Conservation (phyloP, 2,797 vertebrate species). For the Notoglanidium macrostoma region DNA sequence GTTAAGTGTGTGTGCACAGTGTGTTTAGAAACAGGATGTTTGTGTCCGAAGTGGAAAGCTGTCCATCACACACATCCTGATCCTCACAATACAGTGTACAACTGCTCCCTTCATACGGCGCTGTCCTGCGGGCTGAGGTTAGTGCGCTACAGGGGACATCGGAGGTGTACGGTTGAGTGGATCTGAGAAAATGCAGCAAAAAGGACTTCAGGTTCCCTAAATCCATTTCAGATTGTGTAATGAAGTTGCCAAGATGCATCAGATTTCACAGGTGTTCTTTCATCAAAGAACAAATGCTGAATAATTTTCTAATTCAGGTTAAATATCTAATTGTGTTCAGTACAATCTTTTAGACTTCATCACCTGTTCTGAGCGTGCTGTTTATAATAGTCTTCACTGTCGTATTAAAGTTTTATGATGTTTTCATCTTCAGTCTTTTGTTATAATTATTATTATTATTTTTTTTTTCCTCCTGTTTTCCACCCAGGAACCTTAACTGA, state of each 20-base stretch:
- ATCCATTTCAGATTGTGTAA: background rate
- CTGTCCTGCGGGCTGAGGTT: background rate
- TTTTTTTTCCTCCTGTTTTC: no score
- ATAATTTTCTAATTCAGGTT: no score
- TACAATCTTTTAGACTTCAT: background rate
- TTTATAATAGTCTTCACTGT: no score
- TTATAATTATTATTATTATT: no score
- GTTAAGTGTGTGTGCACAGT: background rate
- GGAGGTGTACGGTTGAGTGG: background rate
- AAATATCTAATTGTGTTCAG: background rate
- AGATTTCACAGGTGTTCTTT: background rate
- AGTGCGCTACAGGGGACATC: background rate
- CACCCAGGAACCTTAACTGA: no score
- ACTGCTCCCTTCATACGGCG: background rate
- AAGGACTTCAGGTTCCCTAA: background rate
- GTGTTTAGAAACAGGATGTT: background rate
- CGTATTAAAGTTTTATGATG: no score
- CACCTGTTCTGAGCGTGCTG: background rate
- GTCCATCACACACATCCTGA: background rate
- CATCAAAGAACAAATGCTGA: no score
- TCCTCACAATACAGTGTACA: background rate
- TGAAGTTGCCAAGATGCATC: background rate
- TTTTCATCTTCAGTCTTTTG: no score
- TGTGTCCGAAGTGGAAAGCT: background rate
- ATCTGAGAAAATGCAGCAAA: background rate